Evolutionary conservation across 35 echinoderm and acorn worm species (phyloP).

Genomic region (Eucidaris tribuloides): DNA sequence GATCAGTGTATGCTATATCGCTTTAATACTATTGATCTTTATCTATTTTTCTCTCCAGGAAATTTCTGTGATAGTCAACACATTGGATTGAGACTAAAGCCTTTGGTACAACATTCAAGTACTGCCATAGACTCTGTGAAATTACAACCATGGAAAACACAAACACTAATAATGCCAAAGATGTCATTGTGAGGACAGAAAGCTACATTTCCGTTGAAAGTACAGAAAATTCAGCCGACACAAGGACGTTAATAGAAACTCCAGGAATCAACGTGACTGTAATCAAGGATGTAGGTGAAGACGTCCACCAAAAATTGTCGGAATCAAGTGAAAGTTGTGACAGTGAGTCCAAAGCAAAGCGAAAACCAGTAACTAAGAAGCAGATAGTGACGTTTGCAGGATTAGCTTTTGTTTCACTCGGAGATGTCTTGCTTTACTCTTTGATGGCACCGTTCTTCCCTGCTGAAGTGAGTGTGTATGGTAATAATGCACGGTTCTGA

Average conservation of each 20-base stretch:
- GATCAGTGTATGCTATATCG: no score
- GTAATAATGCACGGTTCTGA: background rate
- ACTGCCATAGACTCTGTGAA: no score
- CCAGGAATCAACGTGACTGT: background rate
- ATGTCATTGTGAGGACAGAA: background rate
- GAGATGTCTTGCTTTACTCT: conserved; percentile 12
- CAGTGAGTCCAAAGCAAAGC: background rate
- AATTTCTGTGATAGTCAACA: no score
- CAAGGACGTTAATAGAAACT: background rate
- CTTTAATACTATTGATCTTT: no score
- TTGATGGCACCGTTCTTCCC: conserved; percentile 10
- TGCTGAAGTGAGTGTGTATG: background rate
- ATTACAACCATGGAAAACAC: conserved; percentile 11
- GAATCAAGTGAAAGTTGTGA: background rate
- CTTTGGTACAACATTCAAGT: no score
- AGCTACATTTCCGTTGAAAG: background rate
- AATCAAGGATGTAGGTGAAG: background rate
- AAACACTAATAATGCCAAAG: conserved; percentile 10
- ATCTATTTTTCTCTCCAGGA: no score
- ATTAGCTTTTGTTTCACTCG: background rate
- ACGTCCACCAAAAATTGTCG: background rate
- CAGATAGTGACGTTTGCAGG: background rate
- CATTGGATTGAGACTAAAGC: no score
- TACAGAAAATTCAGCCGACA: background rate
- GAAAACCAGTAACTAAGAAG: background rate